Evolutionary conservation across 1,140 invertebrate genomes (phyloP).

Genomic region (silkworm (Bombyx mori)): ASM3026992v2 NC_085121.1:17442501-17443000

Average conservation of each 20-base stretch:
- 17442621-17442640: too few species aligned
- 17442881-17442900: conserved; percentile 35
- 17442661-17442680: background rate
- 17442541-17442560: too few species aligned
- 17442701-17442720: conserved; percentile 1
- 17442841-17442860: conserved; percentile 39
- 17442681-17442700: conserved; percentile 1
- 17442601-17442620: too few species aligned
- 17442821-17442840: conserved; percentile 31
- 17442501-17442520: too few species aligned
- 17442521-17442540: too few species aligned
- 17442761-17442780: conserved; percentile 26
- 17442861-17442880: conserved; percentile 27
- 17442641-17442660: too few species aligned
- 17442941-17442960: conserved; percentile 52
- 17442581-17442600: too few species aligned
- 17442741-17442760: background rate
- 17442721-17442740: conserved; percentile 2
- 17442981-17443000: conserved; percentile 14
- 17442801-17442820: conserved; percentile 22
- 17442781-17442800: conserved; percentile 33
- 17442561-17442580: too few species aligned
- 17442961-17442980: conserved; percentile 40
- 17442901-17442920: conserved; percentile 27
- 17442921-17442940: conserved; percentile 23